Evolutionary conservation across 2,888 invertebrate species (phyloP), one percentile per base, ranked within the genome.

Genomic region (Drosophila buzzatii): DNA sequence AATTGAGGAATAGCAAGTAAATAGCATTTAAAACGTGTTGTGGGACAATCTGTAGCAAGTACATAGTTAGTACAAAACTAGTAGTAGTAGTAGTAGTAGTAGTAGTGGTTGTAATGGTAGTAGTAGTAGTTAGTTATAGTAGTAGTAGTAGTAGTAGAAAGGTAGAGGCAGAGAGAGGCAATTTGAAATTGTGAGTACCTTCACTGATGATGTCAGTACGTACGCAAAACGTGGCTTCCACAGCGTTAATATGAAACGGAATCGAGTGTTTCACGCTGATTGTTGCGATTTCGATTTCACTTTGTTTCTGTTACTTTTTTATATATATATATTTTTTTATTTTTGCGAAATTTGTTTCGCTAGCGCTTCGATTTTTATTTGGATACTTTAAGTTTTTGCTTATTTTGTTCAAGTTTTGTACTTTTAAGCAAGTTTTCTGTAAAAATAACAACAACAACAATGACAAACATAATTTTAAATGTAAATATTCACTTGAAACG

Each of bases 381-480:
- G 57, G 20, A 35, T 58, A 57, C 57, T 70, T 63, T 42, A 20
- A 63, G 67, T 74, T 69, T 70, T 33, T 33, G 16, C 23, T 42
- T 44, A 39, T 49, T 58, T 23, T 44, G 14, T 66, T 73, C 72
- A 80, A 74, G 31, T 67, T 78, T 72, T 82, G 85, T 84, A 85
- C 81, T 88, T 83, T 89, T 90, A 89, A 82, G 84, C 87, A 90
- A 89, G 85, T 86, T 87, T 89, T 91, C 92, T 92, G 92, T 85
- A 91, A 92, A 89, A 92, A 51, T 51, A 51, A 91, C 89, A 91
- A 88, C 78, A 82, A 85, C 86, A 82, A 87, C 76, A 82, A 76
- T 77, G 82, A 81, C 77, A 73, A 73, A 80, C 88, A 87, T 76
- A 89, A 79, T 76, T 84, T 57, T 33, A 58, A 76, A 82, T 81